phyloP scores from a whole-genome alignment of 2,797 vertebrate genomes.

The Sibirionetta formosa region DNA sequence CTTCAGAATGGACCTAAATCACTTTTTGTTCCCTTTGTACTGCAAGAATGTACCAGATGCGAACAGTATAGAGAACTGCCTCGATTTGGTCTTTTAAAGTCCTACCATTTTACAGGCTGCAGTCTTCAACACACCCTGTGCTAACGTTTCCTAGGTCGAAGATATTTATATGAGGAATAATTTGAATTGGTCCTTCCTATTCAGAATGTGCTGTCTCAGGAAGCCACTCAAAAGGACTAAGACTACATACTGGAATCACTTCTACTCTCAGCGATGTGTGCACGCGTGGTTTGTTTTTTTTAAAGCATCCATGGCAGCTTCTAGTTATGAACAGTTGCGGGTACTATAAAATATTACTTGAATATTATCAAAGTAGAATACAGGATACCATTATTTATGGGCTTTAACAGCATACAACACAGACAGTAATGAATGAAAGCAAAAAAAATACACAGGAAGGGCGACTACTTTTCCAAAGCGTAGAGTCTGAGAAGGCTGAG shows the following conservation, averaged over 20 bases:
- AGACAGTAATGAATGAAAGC: fast-evolving
- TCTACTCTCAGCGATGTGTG: not conserved
- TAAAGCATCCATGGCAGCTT: not conserved
- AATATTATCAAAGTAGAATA: too few relatives aligned
- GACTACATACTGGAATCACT: not conserved
- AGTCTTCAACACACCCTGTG: not conserved
- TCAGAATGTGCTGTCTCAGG: not conserved
- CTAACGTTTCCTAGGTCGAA: not conserved
- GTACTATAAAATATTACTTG: not conserved
- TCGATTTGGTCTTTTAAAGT: not conserved
- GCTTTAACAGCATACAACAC: fast-evolving
- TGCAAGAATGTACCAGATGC: not conserved
- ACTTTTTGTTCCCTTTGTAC: not conserved
- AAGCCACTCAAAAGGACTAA: not conserved
- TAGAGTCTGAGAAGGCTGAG: not conserved
- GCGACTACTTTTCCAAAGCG: fast-evolving
- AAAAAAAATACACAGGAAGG: not conserved
- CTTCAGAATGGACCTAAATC: not conserved
- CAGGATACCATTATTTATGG: not conserved
- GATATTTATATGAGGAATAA: not conserved
- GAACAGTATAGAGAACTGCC: fast-evolving
- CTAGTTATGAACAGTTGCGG: not conserved
- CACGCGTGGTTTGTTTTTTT: not conserved
- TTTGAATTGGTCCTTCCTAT: not conserved
- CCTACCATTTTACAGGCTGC: fast-evolving